Conservation (phyloP, 2,797 vertebrate genomes). For the Hydrocynus forskahlii region DNA sequence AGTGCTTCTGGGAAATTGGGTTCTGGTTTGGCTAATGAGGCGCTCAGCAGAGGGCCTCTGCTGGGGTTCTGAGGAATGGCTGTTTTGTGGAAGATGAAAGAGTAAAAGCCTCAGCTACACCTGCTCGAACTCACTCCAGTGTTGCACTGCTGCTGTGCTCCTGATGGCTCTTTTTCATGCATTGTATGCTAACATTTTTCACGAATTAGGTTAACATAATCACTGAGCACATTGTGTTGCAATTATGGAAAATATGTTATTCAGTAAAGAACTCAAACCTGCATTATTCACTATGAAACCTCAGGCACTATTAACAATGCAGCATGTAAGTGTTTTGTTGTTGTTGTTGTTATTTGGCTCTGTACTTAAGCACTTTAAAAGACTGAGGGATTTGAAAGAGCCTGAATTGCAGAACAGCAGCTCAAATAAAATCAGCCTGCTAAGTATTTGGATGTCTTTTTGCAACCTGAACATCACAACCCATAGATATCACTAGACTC, state of each 20-base stretch:
- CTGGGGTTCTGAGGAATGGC: constrained; percentile 17
- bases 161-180: neutral
- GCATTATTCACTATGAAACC: constrained; percentile 1
- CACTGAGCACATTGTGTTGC: constrained; percentile 25
- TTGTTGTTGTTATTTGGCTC: neutral
- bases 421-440: neutral
- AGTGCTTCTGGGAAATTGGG: constrained; percentile 12
- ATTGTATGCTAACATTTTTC: constrained; percentile 16
- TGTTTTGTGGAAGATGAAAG: constrained; percentile 21
- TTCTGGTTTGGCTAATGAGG: constrained; percentile 68
- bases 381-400: neutral
- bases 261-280: constrained; percentile 6
- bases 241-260: constrained; percentile 14
- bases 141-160: neutral
- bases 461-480: neutral
- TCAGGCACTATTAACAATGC: neutral
- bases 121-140: neutral
- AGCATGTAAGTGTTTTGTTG: neutral
- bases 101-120: constrained; percentile 8
- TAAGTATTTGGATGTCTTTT: neutral
- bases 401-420: neutral
- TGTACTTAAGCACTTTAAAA: neutral
- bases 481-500: neutral
- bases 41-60: constrained; percentile 40
- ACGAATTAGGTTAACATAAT: constrained; percentile 33